Evolutionary conservation across 2,113 vertebrate genomes (phyloP), one percentile per base, ranked within the genome.

Genomic region (Sprattus sprattus): DNA sequence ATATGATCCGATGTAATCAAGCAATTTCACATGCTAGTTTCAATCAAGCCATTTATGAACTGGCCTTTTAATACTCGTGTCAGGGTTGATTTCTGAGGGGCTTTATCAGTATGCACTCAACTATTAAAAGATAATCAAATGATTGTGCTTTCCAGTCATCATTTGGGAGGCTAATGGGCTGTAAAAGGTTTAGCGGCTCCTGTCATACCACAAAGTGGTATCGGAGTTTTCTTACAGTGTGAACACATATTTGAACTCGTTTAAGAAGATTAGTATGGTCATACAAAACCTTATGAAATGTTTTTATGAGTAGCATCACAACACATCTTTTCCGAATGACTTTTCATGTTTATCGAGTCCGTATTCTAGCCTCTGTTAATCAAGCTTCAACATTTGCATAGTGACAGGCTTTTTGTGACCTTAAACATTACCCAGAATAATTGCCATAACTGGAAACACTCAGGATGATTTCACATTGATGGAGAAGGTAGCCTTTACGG

Each of bases 1-100:
- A 47, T 49, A 45, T 83, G 83, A 91, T 91, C 88, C 88, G 54
- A 90, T 85, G n/a, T 88, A 84, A 91, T 89, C 86, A 87, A 89
- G 89, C 89, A 67, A 83, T 78, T 78, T 78, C 16, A 78, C 32
- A 78, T 78, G 71, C 71, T 39, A 78, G 32, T 78, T 78, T 78
- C 32, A 78, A 78, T 78, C 71, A 44, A 78, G 71, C 28, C 32
- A 32, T 78, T 32, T 78, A 78, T 16, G 11, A 78, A 15, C 25
- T 44, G 71, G 71, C 28, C 71, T 44, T 39, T 39, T 75, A 15
- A 39, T 78, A 39, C 15, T 16, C 28, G 71, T 78, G 71, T 78
- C 71, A 32, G 3, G 13, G 32, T 78, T 78, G 71, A 44, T 18
- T 78, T 28, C 71, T 32, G 28, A 39, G 28, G 71, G 71, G 28